These are phyloP conservation scores for Proales similis DNA, from an alignment of 1,140 invertebrate species.

Conservation along the genomic window DNA sequence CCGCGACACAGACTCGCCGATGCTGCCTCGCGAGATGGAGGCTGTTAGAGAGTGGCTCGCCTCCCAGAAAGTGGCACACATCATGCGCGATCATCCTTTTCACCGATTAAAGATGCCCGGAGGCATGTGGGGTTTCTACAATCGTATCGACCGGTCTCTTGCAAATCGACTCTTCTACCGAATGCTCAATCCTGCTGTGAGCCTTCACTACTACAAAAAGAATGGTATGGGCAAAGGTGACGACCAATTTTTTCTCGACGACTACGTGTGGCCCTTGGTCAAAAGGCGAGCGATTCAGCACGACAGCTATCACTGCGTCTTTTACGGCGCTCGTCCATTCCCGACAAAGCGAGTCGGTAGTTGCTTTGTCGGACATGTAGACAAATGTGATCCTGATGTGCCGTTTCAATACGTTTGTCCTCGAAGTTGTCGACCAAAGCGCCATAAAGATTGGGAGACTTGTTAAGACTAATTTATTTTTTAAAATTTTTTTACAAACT, in stretches of 20 bases:
- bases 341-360: slow-evolving; percentile 6
- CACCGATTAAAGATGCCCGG: slow-evolving; percentile 2
- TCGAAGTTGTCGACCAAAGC: too few species aligned
- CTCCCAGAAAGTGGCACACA: slow-evolving; percentile 9
- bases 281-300: background rate
- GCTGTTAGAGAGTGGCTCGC: slow-evolving; percentile 31
- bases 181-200: slow-evolving; percentile 1
- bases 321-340: slow-evolving; percentile 5
- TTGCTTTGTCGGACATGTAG: slow-evolving; percentile 36
- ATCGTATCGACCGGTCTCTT: background rate
- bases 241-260: slow-evolving; percentile 27
- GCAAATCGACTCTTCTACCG: background rate
- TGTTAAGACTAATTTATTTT: too few species aligned
- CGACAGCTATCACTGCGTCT: slow-evolving; percentile 28
- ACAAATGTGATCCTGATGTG: too few species aligned
- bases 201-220: background rate
- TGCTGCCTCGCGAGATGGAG: slow-evolving; percentile 4
- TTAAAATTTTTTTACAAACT: too few species aligned
- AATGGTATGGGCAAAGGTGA: background rate
- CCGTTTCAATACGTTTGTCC: too few species aligned
- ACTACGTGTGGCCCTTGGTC: slow-evolving; percentile 4
- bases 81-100: slow-evolving; percentile 4
- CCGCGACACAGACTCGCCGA: slow-evolving; percentile 1
- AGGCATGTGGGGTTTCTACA: slow-evolving; percentile 35
- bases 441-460: too few species aligned